Conservation (phyloP, 2,888 invertebrate species). For the Ennomos fuscantarius region DNA sequence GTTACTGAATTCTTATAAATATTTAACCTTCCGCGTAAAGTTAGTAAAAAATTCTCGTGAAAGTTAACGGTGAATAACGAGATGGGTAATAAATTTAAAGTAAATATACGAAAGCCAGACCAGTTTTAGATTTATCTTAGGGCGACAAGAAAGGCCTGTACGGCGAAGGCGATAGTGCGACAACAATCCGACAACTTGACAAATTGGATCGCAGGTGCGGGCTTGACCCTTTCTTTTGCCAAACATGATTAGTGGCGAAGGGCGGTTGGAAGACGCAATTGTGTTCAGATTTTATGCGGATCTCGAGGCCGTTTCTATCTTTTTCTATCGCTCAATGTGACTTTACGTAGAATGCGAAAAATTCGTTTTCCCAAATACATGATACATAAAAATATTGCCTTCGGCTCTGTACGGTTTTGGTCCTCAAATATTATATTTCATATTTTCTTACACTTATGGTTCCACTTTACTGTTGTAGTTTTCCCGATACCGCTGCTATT, state of each 20-base stretch:
- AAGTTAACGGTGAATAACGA: constrained; percentile 18
- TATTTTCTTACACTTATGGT: constrained; percentile 15
- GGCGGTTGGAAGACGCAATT: constrained; percentile 20
- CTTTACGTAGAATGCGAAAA: constrained; percentile 8
- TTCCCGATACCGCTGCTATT: constrained; percentile 10
- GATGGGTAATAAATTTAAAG: constrained; percentile 5
- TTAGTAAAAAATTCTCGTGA: constrained; percentile 8
- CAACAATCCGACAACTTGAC: constrained; percentile 43
- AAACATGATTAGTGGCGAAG: constrained; percentile 46
- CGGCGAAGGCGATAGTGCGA: constrained; percentile 30
- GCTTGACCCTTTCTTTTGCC: constrained; percentile 47
- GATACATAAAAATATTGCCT: constrained; percentile 24
- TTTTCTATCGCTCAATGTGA: constrained; percentile 10
- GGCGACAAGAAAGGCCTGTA: constrained; percentile 15
- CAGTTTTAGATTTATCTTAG: constrained; percentile 11
- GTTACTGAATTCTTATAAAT: constrained; percentile 10
- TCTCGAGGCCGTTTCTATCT: constrained; percentile 8
- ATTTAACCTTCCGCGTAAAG: constrained; percentile 14
- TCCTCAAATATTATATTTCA: constrained; percentile 13
- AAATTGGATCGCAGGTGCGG: constrained; percentile 51
- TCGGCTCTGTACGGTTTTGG: constrained; percentile 16
- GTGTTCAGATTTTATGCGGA: constrained; percentile 8
- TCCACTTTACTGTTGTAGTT: constrained; percentile 11
- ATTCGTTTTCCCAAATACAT: constrained; percentile 22
- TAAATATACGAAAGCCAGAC: background rate